phyloP scores from a whole-genome alignment of 64 coral and sea anemone genomes.

The Cladopsammia gracilis region DNA sequence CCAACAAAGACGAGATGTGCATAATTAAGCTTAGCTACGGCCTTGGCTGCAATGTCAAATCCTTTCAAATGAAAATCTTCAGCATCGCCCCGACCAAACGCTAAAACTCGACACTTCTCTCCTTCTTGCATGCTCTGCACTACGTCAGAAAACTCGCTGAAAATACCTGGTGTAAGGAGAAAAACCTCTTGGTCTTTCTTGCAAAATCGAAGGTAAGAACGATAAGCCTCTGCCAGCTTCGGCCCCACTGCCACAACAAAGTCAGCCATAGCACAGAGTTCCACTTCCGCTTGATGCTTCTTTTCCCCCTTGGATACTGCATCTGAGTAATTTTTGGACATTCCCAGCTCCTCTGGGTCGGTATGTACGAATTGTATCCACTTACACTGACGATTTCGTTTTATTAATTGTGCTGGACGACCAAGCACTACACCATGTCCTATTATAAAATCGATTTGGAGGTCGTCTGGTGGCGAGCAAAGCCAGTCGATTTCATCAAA shows the following conservation, averaged over 20 bases:
- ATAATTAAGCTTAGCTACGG: neutral
- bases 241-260: slow-evolving; percentile 17
- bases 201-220: neutral
- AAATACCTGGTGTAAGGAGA: neutral
- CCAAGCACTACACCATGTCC: slow-evolving; percentile 5
- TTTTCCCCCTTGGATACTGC: neutral
- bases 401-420: neutral
- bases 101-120: neutral
- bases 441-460: slow-evolving; percentile 5
- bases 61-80: slow-evolving; percentile 27
- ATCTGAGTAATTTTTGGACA: neutral
- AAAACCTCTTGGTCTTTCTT: neutral
- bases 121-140: neutral
- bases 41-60: slow-evolving; percentile 29
- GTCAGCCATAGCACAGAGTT: neutral
- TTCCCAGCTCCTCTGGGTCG: neutral
- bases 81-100: neutral
- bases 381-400: neutral
- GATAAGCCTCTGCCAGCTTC: neutral
- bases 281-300: slow-evolving; percentile 1
- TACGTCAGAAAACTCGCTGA: neutral
- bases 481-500: neutral
- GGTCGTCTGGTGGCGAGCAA: neutral
- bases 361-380: slow-evolving; percentile 17
- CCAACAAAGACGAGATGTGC: slow-evolving; percentile 13